Evolutionary conservation across 2,888 invertebrate species (phyloP).

Genomic region (Drepana falcataria): DNA sequence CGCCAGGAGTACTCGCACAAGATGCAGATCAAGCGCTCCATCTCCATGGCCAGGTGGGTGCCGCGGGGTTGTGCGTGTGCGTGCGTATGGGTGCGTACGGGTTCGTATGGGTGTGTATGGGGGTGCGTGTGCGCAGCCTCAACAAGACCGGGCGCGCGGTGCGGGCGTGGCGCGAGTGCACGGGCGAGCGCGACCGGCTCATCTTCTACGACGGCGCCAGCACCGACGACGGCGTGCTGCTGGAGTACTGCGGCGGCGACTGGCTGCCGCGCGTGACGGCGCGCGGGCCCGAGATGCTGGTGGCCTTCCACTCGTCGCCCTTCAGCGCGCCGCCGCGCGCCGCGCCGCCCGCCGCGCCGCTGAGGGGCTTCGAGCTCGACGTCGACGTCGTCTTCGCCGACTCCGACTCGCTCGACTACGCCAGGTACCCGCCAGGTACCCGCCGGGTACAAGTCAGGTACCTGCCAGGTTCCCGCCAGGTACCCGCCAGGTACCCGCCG

Average conservation of each 20-base stretch:
- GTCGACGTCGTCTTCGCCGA: constrained; percentile 94
- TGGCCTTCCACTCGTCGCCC: constrained; percentile 92
- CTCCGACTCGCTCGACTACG: constrained; percentile 91
- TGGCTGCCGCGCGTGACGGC: constrained; percentile 86
- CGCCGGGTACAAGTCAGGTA: not conserved
- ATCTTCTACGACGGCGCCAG: constrained; percentile 92
- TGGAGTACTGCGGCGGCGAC: constrained; percentile 93
- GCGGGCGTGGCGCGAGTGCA: constrained; percentile 90
- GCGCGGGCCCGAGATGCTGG: constrained; percentile 89
- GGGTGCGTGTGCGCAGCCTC: constrained; percentile 59
- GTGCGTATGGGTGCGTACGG: too few species aligned
- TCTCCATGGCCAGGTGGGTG: constrained; percentile 80
- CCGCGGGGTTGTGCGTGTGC: not conserved
- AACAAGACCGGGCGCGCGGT: constrained; percentile 85
- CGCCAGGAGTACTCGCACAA: constrained; percentile 86
- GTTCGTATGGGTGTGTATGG: constrained; percentile 28
- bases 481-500: not conserved
- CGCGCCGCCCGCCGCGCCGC: constrained; percentile 79
- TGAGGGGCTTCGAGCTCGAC: constrained; percentile 88
- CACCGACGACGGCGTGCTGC: constrained; percentile 89
- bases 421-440: constrained; percentile 52
- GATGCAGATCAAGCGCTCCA: constrained; percentile 83
- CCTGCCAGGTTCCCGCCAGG: constrained; percentile 69
- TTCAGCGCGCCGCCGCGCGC: constrained; percentile 87
- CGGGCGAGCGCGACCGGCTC: constrained; percentile 88